A percentile compares a stretch with the other conserved stretches of the same genome.
These are phyloP conservation scores for Oligia fasciuncula DNA, from an alignment of 2,888 invertebrate species.

Conservation along the genomic window DNA sequence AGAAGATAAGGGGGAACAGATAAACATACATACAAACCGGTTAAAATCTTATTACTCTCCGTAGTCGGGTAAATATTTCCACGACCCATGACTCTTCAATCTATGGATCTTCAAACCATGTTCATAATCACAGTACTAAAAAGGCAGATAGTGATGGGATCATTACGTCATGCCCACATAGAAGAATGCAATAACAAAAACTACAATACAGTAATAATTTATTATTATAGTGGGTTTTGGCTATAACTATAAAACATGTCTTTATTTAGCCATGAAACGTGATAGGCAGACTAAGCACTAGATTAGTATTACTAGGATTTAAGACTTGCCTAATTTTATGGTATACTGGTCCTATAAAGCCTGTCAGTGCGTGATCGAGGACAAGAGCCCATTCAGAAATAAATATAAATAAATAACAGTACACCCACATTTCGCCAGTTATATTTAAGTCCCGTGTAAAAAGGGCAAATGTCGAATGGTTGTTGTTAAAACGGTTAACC, in stretches of 20 bases:
- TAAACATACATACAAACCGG: too few species aligned
- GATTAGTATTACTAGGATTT: neutral
- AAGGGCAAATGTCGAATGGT: too few species aligned
- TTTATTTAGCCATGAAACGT: slow-evolving; percentile 32
- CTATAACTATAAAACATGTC: slow-evolving; percentile 39
- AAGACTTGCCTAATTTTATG: neutral
- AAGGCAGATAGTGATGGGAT: neutral
- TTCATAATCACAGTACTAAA: slow-evolving; percentile 1
- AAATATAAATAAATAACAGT: too few species aligned
- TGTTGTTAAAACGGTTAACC: neutral
- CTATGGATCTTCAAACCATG: neutral
- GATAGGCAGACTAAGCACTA: slow-evolving; percentile 20
- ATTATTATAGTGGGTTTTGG: slow-evolving; percentile 32
- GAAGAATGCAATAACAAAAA: slow-evolving; percentile 25
- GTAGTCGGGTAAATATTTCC: too few species aligned
- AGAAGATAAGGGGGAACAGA: too few species aligned
- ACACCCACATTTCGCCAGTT: neutral
- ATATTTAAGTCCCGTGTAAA: neutral
- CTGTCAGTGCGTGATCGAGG: neutral
- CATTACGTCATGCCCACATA: slow-evolving; percentile 17
- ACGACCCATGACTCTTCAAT: neutral
- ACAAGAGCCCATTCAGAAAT: too few species aligned
- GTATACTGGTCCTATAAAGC: neutral
- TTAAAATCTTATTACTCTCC: too few species aligned
- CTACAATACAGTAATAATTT: slow-evolving; percentile 38